phyloP scores from a whole-genome alignment of 2,888 invertebrate genomes.

The Lithodes maja region DNA sequence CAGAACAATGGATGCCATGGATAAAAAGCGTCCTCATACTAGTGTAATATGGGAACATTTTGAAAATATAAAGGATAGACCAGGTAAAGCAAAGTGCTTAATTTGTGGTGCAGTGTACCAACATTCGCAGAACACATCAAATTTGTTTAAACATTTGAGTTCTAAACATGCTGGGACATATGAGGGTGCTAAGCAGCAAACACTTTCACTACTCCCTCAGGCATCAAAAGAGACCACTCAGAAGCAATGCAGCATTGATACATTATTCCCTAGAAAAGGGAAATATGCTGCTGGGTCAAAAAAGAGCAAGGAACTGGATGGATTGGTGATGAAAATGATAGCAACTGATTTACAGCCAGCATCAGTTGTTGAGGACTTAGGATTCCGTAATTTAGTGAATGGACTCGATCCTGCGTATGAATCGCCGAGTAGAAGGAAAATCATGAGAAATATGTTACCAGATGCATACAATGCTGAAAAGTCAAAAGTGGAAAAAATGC shows the following conservation, averaged over 20 bases:
- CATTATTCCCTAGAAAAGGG: slow-evolving; percentile 15
- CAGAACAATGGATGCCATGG: not conserved
- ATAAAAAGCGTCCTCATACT: slow-evolving; percentile 5
- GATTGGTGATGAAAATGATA: slow-evolving; percentile 4
- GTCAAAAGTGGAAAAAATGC: not conserved
- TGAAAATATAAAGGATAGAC: not conserved
- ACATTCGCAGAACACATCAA: slow-evolving; percentile 14
- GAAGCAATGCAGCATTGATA: slow-evolving; percentile 17
- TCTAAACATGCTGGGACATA: slow-evolving; percentile 18
- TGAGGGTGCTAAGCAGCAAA: slow-evolving; percentile 25
- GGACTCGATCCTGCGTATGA: slow-evolving; percentile 11
- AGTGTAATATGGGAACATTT: slow-evolving; percentile 24
- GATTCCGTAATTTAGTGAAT: slow-evolving; percentile 24
- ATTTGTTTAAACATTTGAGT: slow-evolving; percentile 22
- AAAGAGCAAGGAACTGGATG: slow-evolving; percentile 14
- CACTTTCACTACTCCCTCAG: not conserved
- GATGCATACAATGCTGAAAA: slow-evolving; percentile 6
- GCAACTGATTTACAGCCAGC: too few species aligned
- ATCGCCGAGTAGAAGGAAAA: slow-evolving; percentile 29
- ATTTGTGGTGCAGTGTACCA: slow-evolving; percentile 18
- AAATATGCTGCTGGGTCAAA: slow-evolving; percentile 8
- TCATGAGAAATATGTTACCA: slow-evolving; percentile 28
- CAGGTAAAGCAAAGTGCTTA: slow-evolving; percentile 17
- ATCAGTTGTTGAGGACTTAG: too few species aligned
- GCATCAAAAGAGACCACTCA: not conserved